Conservation (phyloP, 2,797 vertebrate genomes). For the Botia kubotai region DNA sequence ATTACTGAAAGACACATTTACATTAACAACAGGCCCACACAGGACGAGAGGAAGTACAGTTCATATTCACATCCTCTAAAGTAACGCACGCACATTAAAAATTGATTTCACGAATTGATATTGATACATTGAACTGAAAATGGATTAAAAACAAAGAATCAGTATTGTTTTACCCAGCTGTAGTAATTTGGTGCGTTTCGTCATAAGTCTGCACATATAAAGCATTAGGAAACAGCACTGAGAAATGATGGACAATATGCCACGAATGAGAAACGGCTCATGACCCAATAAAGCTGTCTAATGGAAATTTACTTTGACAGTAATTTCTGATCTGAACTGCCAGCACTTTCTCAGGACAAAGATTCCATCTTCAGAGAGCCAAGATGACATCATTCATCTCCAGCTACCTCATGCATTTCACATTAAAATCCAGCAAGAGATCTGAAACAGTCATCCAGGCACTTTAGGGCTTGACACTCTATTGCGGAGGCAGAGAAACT, state of each 20-base stretch:
- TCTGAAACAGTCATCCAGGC: constrained; percentile 42
- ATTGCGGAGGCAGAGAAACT: neutral
- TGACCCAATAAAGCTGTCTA: constrained; percentile 28
- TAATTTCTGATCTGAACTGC: constrained; percentile 52
- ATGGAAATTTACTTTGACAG: constrained; percentile 47
- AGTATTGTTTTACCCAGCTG: no score
- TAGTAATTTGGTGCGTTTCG: neutral
- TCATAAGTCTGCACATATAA: neutral
- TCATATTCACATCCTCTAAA: no score
- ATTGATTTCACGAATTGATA: no score
- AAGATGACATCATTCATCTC: constrained; percentile 43
- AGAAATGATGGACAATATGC: neutral
- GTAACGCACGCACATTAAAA: no score
- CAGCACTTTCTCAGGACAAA: constrained; percentile 42
- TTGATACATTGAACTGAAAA: no score
- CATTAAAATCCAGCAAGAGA: constrained; percentile 51
- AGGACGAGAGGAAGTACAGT: no score
- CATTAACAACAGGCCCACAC: no score
- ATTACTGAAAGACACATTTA: no score
- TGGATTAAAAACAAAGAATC: no score
- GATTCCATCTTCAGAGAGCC: constrained; percentile 15
- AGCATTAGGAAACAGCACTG: constrained; percentile 1
- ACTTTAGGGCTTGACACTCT: constrained; percentile 41
- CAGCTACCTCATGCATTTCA: constrained; percentile 52
- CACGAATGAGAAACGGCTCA: neutral